Evolutionary conservation across 2,888 invertebrate genomes (phyloP), one percentile per base, ranked within the genome.

Genomic region (Periphyllus acericola): DNA sequence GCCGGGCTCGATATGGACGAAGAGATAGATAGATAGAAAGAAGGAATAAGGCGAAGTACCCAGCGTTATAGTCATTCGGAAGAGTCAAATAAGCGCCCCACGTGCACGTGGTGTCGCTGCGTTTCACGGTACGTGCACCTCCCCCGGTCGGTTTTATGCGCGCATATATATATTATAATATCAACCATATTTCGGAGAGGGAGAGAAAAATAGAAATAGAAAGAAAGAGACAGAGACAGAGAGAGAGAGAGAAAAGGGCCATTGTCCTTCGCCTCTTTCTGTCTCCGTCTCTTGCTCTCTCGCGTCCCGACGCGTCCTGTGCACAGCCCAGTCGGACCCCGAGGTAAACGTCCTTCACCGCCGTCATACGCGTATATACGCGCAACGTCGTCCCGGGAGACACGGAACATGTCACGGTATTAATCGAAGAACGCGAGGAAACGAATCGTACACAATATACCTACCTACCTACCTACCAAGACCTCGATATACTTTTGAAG

Each of bases 31-130:
- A 32, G 60, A 71, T 2, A 68, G 14, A 40, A 29, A n/a, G 55
- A 74, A 6, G 25, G 40, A 68, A 29, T n/a, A n/a, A 34, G 68
- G 32, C 21, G 29, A 81, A 66, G 40, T 29, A 34, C 34, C 32
- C 25, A 46, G 25, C 2, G 52, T 5, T 40, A 46, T 6, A 25
- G n/a, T 32, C 52, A 78, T 55, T 52, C 34, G 34, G 40, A 52
- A 66, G 68, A 80, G 60, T 25, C 40, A 29, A 52, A n/a, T n/a
- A 71, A 82, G 82, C 71, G 82, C 72, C 82, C 82, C 34, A 34
- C 19, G n/a, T 79, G 71, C 78, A 79, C 78, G n/a, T 85, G 85
- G 71, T 79, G 78, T 52, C 66, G 21, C 25, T 29, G 19, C 75
- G 46, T 46, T 25, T 66, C n/a, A 71, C 71, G 71, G 71, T 32